Evolutionary conservation across 1,140 invertebrate genomes (phyloP).

Genomic region (Brevipalpus yothersi): DNA sequence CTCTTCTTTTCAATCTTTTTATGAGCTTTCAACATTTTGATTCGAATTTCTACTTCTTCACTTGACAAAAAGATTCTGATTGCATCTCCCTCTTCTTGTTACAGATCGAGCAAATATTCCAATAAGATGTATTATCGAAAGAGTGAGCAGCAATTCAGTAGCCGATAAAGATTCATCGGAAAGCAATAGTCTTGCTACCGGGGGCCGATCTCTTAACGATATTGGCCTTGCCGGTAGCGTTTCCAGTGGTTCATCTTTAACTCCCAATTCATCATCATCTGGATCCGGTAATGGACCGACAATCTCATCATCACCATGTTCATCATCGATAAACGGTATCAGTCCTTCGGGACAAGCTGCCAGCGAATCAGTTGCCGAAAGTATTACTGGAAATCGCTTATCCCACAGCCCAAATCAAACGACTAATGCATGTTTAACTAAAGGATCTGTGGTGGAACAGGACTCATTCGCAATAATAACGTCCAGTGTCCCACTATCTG

Average conservation of each 20-base stretch:
- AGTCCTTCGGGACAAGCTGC: too few relatives aligned
- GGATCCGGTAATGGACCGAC: not conserved
- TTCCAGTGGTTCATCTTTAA: not conserved
- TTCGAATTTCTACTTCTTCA: too few relatives aligned
- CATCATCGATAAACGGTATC: not conserved
- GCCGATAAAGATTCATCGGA: not conserved
- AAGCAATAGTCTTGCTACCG: not conserved
- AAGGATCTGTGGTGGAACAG: conserved; percentile 2
- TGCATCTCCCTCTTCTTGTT: not conserved
- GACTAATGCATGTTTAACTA: too few relatives aligned
- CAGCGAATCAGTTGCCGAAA: too few relatives aligned
- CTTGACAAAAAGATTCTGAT: too few relatives aligned
- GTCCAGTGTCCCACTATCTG: conserved; percentile 56
- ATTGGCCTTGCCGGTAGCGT: not conserved
- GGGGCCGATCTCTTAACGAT: not conserved
- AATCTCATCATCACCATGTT: not conserved
- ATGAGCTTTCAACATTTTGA: too few relatives aligned
- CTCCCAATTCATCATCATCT: not conserved
- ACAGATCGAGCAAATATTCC: not conserved
- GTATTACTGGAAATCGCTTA: too few relatives aligned
- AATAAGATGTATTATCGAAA: not conserved
- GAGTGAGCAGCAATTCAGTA: not conserved
- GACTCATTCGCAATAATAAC: conserved; percentile 84
- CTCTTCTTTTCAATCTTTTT: too few relatives aligned
- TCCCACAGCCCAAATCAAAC: too few relatives aligned